Evolutionary conservation across 2,888 invertebrate species (phyloP).

Genomic region (Sericinus montela): DNA sequence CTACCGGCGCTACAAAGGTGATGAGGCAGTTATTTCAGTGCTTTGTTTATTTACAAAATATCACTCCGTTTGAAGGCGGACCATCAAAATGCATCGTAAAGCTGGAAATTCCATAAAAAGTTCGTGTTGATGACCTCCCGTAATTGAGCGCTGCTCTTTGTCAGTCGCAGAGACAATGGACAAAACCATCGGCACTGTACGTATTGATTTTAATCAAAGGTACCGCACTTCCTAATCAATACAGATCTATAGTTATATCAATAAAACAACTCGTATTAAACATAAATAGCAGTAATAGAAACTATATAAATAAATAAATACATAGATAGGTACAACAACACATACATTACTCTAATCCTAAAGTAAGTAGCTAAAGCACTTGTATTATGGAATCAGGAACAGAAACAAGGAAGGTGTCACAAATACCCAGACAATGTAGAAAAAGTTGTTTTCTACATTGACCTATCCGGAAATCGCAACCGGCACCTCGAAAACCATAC

Average conservation of each 20-base stretch:
- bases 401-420: too few species aligned
- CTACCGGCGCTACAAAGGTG: conserved; percentile 76
- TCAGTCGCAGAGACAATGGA: conserved; percentile 70
- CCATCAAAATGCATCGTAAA: conserved; percentile 78
- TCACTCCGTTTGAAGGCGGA: conserved; percentile 79
- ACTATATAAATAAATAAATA: too few species aligned
- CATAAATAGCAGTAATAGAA: too few species aligned
- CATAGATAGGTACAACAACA: too few species aligned
- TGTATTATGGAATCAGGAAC: too few species aligned
- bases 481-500: too few species aligned
- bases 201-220: conserved; percentile 46
- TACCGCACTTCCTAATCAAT: not conserved
- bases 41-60: conserved; percentile 79
- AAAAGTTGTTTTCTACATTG: too few species aligned
- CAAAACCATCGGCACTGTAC: conserved; percentile 52
- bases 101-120: conserved; percentile 77
- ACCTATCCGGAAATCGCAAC: too few species aligned
- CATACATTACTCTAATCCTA: too few species aligned
- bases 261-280: too few species aligned
- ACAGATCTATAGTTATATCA: not conserved
- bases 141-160: conserved; percentile 71
- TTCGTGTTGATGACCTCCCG: conserved; percentile 77
- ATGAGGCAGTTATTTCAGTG: conserved; percentile 75
- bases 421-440: too few species aligned
- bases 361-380: too few species aligned